Evolutionary conservation across 2,797 vertebrate species (phyloP).

Genomic region (Macropodus opercularis): DNA sequence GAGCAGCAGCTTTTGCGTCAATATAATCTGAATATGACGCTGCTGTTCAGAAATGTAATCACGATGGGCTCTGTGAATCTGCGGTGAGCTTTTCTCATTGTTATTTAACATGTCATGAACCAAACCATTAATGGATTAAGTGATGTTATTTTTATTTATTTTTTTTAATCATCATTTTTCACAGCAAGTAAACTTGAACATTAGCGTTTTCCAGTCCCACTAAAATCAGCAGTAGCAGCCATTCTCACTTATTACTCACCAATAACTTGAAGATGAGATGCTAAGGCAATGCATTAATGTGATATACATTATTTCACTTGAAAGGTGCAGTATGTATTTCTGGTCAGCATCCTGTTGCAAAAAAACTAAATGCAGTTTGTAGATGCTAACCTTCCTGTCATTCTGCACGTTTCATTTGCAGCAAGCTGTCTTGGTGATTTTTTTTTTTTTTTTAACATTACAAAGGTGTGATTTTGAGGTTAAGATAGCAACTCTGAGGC

Average conservation of each 20-base stretch:
- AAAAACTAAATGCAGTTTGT: conserved; percentile 30
- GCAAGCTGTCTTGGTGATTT: neutral
- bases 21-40: neutral
- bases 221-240: neutral
- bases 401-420: conserved; percentile 7
- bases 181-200: neutral
- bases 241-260: neutral
- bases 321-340: conserved; percentile 23
- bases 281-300: neutral
- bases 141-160: too few relatives aligned
- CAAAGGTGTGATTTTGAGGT: conserved; percentile 70
- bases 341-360: conserved; percentile 52
- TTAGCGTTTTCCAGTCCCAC: neutral
- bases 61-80: neutral
- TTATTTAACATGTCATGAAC: neutral
- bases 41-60: neutral
- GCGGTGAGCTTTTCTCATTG: neutral
- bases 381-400: conserved; percentile 43
- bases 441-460: conserved; percentile 40
- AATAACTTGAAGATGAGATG: too few relatives aligned
- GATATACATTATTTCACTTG: neutral
- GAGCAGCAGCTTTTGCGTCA: neutral
- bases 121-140: neutral
- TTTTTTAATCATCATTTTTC: neutral
- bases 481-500: conserved; percentile 18